Base-by-base conservation (phyloP, 2,888 invertebrate genomes). In the Polymixis flavicincta region DNA sequence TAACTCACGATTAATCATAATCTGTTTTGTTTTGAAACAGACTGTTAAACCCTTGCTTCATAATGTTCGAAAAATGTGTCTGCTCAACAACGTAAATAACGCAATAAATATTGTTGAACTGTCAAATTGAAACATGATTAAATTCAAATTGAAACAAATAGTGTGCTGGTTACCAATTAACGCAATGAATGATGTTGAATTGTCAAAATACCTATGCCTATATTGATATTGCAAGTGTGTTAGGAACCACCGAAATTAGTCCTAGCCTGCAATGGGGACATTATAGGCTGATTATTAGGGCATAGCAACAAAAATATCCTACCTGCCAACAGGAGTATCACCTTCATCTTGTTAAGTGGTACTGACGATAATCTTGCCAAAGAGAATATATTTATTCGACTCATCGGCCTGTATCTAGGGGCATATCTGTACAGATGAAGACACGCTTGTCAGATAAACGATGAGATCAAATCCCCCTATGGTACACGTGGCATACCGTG, bases 291-390 rank as follows among this genome's bases (percentile, higher is more conserved):
- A 48, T 48, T 28, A 8, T 28, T 48, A 28, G 14, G n/a, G 28
- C 37, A 22, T 54, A 70, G 61, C 22, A 75, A 82, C 61, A 71
- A 65, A 37, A 55, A 28, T 25, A 66, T 69, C 89, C 79, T 86
- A 95, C 95, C 95, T 90, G 95, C 92, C 55, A 95, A 83, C 45
- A 95, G 78, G 68, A 95, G 77, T 63, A 95, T 81, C 91, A 93
- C 90, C 93, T 90, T 93, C 95, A 95, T 95, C 78, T 85, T 85
- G 86, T 66, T 68, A 64, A 69, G 65, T 75, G 79, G 76, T 74
- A 90, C 88, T 89, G 85, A 69, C 50, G 50, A 2, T 75, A 65
- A 52, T 22, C 45, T 48, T 25, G 9, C 19, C 7, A 25, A 70
- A 65, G 77, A 76, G 37, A 76, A 87, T 88, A 90, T 91, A 92